Evolutionary conservation across 2,113 vertebrate genomes (phyloP).

Genomic region (Hippocampus zosterae): DNA sequence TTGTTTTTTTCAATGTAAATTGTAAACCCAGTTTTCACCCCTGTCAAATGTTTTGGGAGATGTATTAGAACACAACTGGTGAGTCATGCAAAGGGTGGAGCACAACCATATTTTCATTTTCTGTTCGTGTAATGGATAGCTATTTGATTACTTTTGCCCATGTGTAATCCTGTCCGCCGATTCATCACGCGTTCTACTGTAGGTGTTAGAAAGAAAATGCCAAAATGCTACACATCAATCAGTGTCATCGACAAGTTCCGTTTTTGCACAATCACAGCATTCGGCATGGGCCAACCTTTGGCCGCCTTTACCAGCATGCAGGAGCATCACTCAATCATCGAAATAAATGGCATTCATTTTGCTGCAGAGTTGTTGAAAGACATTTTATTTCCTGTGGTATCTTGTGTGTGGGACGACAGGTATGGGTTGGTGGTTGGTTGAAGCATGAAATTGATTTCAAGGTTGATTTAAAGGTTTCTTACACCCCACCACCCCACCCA

Average conservation of each 20-base stretch:
- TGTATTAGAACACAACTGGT: no score
- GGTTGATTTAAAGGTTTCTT: slow-evolving; percentile 18
- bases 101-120: no score
- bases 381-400: slow-evolving; percentile 45
- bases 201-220: neutral
- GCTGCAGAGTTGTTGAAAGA: slow-evolving; percentile 37
- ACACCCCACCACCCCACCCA: slow-evolving; percentile 16
- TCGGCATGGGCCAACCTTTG: neutral
- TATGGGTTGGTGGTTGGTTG: slow-evolving; percentile 25
- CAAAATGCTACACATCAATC: neutral
- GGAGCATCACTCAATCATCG: slow-evolving; percentile 1
- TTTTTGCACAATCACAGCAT: neutral
- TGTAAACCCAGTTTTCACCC: no score
- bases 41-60: no score
- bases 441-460: slow-evolving; percentile 52
- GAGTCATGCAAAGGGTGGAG: no score
- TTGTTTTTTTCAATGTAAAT: no score
- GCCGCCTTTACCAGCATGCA: neutral
- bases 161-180: neutral
- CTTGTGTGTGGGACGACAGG: slow-evolving; percentile 31
- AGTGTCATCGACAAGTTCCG: neutral
- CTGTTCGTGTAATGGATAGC: no score
- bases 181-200: neutral
- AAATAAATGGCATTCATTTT: slow-evolving; percentile 9
- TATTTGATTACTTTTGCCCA: neutral